phyloP scores from a whole-genome alignment of 2,113 vertebrate genomes.

The Catharus bicknelli region DNA sequence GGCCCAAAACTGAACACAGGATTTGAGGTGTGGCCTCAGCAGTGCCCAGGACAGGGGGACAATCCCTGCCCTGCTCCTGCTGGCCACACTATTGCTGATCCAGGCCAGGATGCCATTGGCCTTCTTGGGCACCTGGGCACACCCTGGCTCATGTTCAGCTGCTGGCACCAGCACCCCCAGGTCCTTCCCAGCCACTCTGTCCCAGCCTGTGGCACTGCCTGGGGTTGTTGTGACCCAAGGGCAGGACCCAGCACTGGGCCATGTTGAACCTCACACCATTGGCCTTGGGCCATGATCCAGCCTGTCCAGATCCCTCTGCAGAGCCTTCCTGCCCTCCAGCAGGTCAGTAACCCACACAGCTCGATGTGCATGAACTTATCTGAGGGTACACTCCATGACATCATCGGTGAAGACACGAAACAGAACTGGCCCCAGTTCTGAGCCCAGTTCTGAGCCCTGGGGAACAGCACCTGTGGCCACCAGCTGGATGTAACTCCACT shows the following conservation, averaged over 20 bases:
- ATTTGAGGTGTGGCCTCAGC: no score
- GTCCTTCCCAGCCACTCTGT: neutral
- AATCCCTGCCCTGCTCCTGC: neutral
- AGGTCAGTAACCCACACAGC: neutral
- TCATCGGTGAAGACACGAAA: rapidly evolving
- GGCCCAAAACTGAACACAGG: no score
- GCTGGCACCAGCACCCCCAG: neutral
- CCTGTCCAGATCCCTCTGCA: neutral
- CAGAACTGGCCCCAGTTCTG: neutral
- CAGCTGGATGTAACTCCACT: neutral
- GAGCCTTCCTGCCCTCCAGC: neutral
- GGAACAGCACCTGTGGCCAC: rapidly evolving
- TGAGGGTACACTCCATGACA: neutral
- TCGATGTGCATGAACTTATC: neutral
- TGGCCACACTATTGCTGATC: neutral
- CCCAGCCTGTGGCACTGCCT: neutral
- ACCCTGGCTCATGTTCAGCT: no score
- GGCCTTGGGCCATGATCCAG: neutral
- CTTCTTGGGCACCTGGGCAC: no score
- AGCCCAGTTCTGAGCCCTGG: neutral
- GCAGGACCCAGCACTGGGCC: neutral
- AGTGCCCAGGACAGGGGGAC: neutral
- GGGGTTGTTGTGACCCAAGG: neutral
- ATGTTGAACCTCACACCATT: neutral
- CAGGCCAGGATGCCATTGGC: no score